Conservation (phyloP, 2,888 invertebrate genomes). For the Cephus pulcher region DNA sequence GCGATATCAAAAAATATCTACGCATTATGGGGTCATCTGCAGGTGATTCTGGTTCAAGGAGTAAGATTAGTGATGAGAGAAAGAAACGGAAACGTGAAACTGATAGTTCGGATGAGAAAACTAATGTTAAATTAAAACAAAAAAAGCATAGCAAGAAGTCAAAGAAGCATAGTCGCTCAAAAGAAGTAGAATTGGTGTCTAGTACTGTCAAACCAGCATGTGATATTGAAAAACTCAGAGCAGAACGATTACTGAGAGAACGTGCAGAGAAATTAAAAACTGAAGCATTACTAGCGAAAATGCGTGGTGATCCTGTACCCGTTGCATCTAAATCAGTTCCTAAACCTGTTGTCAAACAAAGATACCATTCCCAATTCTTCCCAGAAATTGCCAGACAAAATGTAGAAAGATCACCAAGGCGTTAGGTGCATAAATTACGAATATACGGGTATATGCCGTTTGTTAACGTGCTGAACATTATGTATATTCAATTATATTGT, state of each 20-base stretch:
- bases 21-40: slow-evolving; percentile 46
- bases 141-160: slow-evolving; percentile 52
- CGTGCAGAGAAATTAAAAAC: slow-evolving; percentile 79
- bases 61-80: slow-evolving; percentile 34
- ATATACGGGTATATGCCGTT: neutral
- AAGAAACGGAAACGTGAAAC: slow-evolving; percentile 50
- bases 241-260: slow-evolving; percentile 85
- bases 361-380: slow-evolving; percentile 97
- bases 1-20: slow-evolving; percentile 74
- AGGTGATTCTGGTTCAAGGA: slow-evolving; percentile 17
- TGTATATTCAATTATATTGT: neutral
- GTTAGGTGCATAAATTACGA: slow-evolving; percentile 17
- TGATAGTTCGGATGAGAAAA: slow-evolving; percentile 36
- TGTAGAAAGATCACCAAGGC: slow-evolving; percentile 38
- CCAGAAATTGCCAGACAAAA: slow-evolving; percentile 90
- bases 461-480: neutral
- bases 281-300: slow-evolving; percentile 77
- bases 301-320: slow-evolving; percentile 70
- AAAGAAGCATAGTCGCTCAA: slow-evolving; percentile 50
- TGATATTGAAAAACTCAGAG: slow-evolving; percentile 77
- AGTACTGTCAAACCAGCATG: slow-evolving; percentile 30
- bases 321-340: slow-evolving; percentile 43
- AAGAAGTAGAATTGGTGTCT: slow-evolving; percentile 22
- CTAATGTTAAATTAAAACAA: slow-evolving; percentile 39
- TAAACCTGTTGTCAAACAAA: slow-evolving; percentile 72